A percentile compares a stretch with the other conserved stretches of the same genome.
phyloP scores from a whole-genome alignment of 2,113 vertebrate genomes.

The Dicaeum eximium region DNA sequence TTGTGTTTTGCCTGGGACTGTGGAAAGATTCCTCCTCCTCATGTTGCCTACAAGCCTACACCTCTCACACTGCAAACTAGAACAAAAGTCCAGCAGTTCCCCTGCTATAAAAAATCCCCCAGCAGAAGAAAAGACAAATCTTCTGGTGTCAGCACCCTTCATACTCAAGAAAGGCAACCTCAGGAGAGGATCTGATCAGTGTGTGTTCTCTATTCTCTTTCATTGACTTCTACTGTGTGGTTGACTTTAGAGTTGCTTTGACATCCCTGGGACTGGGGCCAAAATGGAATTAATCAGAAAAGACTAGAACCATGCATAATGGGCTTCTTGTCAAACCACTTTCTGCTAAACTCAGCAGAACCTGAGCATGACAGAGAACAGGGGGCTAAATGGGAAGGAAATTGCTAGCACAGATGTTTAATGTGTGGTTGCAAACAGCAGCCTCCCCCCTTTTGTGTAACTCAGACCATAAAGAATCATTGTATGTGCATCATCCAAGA shows the following conservation, averaged over 20 bases:
- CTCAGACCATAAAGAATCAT: not conserved
- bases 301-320: constrained; percentile 2
- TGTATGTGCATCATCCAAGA: not conserved
- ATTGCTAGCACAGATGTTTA: constrained; percentile 14
- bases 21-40: not conserved
- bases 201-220: not conserved
- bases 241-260: not conserved
- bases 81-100: not conserved
- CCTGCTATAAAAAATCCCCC: not conserved
- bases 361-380: not conserved
- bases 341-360: constrained; percentile 49
- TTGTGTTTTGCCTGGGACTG: not conserved
- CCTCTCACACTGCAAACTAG: not conserved
- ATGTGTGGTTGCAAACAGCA: constrained; percentile 5
- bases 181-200: not conserved
- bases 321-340: not conserved
- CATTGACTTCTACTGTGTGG: not conserved
- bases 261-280: not conserved
- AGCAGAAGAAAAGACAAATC: not conserved
- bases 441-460: not conserved
- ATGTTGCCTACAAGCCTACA: not conserved
- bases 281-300: constrained; percentile 19
- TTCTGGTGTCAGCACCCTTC: not conserved
- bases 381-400: constrained; percentile 14
- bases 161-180: not conserved